These are phyloP conservation scores for Lingula anatina DNA, from an alignment of 2,888 invertebrate species.

Conservation along the genomic window DNA sequence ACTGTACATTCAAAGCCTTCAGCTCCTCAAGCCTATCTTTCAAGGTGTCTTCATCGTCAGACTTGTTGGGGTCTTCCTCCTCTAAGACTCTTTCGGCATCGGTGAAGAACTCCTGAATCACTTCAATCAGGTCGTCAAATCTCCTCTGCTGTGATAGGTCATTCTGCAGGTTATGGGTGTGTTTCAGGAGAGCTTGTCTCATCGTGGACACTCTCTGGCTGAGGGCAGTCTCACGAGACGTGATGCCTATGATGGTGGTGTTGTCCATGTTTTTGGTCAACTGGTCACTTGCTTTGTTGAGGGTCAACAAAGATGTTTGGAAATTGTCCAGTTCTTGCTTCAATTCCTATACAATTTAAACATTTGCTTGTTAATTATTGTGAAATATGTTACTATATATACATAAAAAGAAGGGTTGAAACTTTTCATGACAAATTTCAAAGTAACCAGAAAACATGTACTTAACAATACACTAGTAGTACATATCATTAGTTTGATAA, in stretches of 20 bases:
- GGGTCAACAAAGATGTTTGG: constrained; percentile 30
- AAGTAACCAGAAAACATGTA: no score
- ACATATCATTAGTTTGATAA: no score
- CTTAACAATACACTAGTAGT: no score
- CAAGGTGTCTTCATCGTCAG: constrained; percentile 28
- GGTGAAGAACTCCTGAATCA: constrained; percentile 29
- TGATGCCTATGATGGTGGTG: constrained; percentile 31
- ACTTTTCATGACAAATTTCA: no score
- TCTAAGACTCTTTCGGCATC: constrained; percentile 25
- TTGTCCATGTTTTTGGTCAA: constrained; percentile 38
- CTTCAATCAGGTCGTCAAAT: constrained; percentile 31
- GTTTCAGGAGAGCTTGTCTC: constrained; percentile 30
- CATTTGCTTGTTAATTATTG: no score
- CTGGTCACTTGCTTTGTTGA: constrained; percentile 54
- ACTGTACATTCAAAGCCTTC: constrained; percentile 16
- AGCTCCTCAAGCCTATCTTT: constrained; percentile 26
- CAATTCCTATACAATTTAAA: constrained; percentile 21
- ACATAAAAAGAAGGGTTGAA: no score
- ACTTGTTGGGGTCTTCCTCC: constrained; percentile 27
- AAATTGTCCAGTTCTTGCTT: constrained; percentile 32
- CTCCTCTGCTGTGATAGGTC: constrained; percentile 25
- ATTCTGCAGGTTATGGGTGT: constrained; percentile 24
- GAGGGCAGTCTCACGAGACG: constrained; percentile 32
- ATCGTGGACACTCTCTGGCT: constrained; percentile 33
- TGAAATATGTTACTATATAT: no score